Percentiles rank a stretch among this genome's conserved stretches.
These are phyloP conservation scores for Ectropis grisescens DNA, from an alignment of 1,140 invertebrate species.

Conservation along the genomic window DNA sequence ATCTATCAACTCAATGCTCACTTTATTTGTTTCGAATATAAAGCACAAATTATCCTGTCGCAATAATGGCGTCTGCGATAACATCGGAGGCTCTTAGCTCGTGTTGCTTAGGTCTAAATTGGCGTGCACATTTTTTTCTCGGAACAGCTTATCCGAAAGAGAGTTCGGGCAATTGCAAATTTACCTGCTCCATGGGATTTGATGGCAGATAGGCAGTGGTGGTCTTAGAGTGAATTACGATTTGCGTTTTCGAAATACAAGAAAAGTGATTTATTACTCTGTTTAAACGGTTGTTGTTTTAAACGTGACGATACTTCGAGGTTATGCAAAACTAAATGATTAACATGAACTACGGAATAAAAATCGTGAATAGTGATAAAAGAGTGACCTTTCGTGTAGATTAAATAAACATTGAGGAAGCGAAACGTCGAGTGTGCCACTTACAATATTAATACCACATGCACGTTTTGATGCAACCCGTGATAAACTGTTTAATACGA, in stretches of 20 bases:
- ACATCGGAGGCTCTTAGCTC: no score
- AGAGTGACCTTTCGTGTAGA: background rate
- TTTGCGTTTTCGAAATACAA: background rate
- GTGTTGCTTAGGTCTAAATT: slow-evolving; percentile 4
- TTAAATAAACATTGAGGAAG: no score
- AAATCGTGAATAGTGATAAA: background rate
- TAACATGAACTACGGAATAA: background rate
- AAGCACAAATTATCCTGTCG: slow-evolving; percentile 6
- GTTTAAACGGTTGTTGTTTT: background rate
- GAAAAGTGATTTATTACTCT: background rate
- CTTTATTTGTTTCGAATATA: slow-evolving; percentile 9
- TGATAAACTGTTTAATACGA: no score
- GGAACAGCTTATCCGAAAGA: slow-evolving; percentile 10
- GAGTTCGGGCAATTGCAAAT: slow-evolving; percentile 27
- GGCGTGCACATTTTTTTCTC: slow-evolving; percentile 9
- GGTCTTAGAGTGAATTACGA: slow-evolving; percentile 3
- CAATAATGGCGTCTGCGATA: background rate
- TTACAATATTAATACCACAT: background rate
- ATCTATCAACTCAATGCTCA: slow-evolving; percentile 9
- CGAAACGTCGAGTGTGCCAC: no score
- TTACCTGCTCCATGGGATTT: slow-evolving; percentile 24
- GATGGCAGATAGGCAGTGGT: slow-evolving; percentile 5
- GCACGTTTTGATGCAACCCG: no score
- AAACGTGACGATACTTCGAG: background rate
- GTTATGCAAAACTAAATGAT: background rate